A percentile compares a stretch with the other conserved stretches of the same genome.
Conservation (phyloP, 2,888 invertebrate species). For the Clitarchus hookeri region DNA sequence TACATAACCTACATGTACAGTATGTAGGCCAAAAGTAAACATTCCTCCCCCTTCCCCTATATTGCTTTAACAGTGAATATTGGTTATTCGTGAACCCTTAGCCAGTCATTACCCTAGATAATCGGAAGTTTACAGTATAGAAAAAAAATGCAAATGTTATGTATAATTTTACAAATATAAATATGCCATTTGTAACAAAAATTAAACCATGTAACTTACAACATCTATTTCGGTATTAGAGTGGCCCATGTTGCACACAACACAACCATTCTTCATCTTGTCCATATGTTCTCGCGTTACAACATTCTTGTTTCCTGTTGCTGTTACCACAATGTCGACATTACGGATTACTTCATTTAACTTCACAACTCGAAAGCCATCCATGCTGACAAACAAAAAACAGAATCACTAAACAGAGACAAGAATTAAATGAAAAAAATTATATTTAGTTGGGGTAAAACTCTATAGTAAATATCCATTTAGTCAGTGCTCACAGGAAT, state of each 20-base stretch:
- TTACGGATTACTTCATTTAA: conserved; percentile 89
- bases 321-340: conserved; percentile 96
- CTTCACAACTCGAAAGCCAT: conserved; percentile 93
- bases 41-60: too few species aligned
- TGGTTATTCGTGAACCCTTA: too few species aligned
- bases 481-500: too few species aligned
- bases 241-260: conserved; percentile 97
- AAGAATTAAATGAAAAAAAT: too few species aligned
- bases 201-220: conserved; percentile 57
- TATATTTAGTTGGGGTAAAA: too few species aligned
- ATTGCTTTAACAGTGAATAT: too few species aligned
- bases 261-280: conserved; percentile 93
- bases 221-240: conserved; percentile 96
- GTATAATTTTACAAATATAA: background rate
- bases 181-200: background rate
- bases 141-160: background rate
- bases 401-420: too few species aligned
- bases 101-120: too few species aligned
- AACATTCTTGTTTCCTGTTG: conserved; percentile 96
- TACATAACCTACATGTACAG: too few species aligned
- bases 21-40: too few species aligned
- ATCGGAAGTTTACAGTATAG: too few species aligned
- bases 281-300: conserved; percentile 95
- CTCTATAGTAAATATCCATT: too few species aligned
- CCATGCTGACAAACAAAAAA: conserved; percentile 72